Base-by-base conservation (phyloP, 2,797 vertebrate species). In the Synanceia verrucosa region DNA sequence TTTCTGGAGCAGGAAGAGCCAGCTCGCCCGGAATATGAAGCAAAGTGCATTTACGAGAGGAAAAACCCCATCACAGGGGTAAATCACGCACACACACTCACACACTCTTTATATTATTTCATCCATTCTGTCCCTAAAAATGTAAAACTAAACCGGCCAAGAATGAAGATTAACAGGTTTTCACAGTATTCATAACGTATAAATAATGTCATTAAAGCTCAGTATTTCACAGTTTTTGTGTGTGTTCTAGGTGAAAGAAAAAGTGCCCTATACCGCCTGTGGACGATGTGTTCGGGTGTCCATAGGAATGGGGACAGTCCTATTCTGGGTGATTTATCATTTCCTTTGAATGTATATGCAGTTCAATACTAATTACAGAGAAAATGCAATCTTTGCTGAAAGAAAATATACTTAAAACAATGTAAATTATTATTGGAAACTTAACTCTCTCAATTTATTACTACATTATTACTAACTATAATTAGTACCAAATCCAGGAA, bases 1-100 rank as follows among this genome's bases (percentile, higher is more conserved):
- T 95, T 95, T 67, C 89, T 98, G 23, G 96, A 97, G 82, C 97
- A 98, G 89, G 96, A 97, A 75, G 94, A 97, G 73, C 95, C 93
- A 3, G 57, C 95, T 63, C 94, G 96, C 2, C 96, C 97, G 0
- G 97, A 98, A 65, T 98, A 97, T 0, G 96, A 98, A 84, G 97
- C 96, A 63, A 96, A 60, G 73, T 98, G 96, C 46, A 88, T 89
- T 62, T 89, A 95, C 0, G 87, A 95, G 18, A 94, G 95, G 65
- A 93, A 92, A 59, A 98, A 97, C 63, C 95, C 97, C 34, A 82
- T 97, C 79, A 97, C 96, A 31, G 95, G 95, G 93, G 97, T 97
- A 88, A 82, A 58, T 31, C 46, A 16, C 14, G 23, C 19, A 16
- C 55, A 31, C 37, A 65, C 39, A 41, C 39, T n/a, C n/a, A 5